Percentiles rank a stretch among this genome's conserved stretches.
Evolutionary conservation across 2,113 vertebrate genomes (phyloP).

Genomic region (Gymnogyps californianus): DNA sequence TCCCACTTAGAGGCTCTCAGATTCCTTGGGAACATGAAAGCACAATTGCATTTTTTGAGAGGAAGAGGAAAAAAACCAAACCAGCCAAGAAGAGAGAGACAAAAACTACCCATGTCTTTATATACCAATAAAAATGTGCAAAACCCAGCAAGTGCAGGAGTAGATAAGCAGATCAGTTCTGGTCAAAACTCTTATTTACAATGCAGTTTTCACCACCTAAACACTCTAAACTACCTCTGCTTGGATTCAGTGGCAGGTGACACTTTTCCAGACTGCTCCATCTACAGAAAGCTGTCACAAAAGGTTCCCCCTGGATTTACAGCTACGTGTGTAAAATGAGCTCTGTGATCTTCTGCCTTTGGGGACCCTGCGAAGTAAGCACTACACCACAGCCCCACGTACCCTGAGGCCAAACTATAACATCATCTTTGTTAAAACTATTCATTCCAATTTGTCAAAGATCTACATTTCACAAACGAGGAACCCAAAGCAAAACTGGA

Average conservation of each 20-base stretch:
- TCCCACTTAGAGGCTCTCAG: not conserved
- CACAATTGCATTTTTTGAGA: not conserved
- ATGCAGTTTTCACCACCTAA: not conserved
- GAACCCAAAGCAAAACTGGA: not conserved
- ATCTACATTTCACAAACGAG: not conserved
- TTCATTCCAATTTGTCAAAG: not conserved
- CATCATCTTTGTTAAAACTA: not conserved
- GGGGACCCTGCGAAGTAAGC: not conserved
- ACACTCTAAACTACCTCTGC: not conserved
- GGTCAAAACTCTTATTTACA: not conserved
- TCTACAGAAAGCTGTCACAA: not conserved
- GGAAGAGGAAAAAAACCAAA: not conserved
- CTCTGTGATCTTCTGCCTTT: not conserved
- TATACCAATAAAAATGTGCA: not conserved
- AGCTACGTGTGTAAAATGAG: not conserved
- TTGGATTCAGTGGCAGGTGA: not conserved
- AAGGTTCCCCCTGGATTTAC: not conserved
- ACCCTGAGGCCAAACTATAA: not conserved
- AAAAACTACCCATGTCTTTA: not conserved
- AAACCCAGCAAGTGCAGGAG: not conserved
- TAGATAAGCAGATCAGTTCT: not conserved
- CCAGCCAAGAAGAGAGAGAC: not conserved
- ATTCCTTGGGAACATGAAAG: not conserved
- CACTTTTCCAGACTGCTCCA: not conserved
- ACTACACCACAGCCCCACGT: accelerated